These are phyloP conservation scores for Squalus acanthias DNA, from an alignment of 2,797 vertebrate species.

Conservation along the genomic window DNA sequence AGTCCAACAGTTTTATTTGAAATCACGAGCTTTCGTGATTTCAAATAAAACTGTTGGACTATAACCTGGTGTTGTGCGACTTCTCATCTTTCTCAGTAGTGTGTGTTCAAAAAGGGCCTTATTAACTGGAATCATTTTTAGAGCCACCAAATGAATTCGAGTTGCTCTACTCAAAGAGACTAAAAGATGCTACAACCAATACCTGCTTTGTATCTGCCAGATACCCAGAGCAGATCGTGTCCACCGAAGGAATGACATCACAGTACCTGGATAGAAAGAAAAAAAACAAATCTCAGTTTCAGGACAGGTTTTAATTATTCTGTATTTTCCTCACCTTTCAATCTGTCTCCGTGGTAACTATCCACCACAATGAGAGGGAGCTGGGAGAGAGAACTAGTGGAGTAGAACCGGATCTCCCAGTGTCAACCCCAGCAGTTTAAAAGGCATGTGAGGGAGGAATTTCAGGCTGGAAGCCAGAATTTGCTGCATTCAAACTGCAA, in stretches of 20 bases:
- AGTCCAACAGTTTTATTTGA: too few species aligned
- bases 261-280: background rate
- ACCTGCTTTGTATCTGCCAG: slow-evolving; percentile 10
- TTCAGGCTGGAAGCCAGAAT: background rate
- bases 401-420: background rate
- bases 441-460: background rate
- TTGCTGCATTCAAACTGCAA: background rate
- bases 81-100: background rate
- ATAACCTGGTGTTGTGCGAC: too few species aligned
- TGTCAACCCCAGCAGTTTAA: background rate
- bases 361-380: background rate
- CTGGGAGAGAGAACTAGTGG: background rate
- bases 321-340: background rate
- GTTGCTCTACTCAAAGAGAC: background rate
- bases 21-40: too few species aligned
- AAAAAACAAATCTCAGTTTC: background rate
- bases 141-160: background rate
- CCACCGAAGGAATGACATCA: background rate
- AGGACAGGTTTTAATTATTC: background rate
- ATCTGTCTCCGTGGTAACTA: background rate
- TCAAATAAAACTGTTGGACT: too few species aligned
- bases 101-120: background rate
- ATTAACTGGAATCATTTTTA: background rate
- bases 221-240: background rate
- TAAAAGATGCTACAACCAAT: background rate